A percentile compares a stretch with the other conserved stretches of the same genome.
Evolutionary conservation across 2,797 vertebrate species (phyloP).

Genomic region (Hapalemur alaotrensis): DNA sequence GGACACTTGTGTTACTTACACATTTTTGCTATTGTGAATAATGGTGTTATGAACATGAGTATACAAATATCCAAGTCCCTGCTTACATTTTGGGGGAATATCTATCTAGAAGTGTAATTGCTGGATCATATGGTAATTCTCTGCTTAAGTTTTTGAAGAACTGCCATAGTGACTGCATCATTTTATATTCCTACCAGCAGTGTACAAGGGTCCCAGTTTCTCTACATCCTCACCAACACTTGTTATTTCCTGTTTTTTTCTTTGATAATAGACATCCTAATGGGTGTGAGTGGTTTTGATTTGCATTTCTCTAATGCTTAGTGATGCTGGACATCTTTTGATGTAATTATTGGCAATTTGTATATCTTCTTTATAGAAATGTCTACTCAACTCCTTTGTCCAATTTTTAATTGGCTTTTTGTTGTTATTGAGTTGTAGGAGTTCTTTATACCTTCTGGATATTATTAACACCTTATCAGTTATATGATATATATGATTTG

Average conservation of each 20-base stretch:
- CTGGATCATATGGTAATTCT: neutral
- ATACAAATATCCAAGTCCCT: neutral
- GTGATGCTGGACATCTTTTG: neutral
- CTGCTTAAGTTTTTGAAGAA: neutral
- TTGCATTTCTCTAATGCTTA: neutral
- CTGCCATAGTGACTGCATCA: neutral
- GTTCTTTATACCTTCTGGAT: neutral
- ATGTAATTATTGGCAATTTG: neutral
- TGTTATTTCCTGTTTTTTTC: neutral
- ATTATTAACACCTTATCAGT: neutral
- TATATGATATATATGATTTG: neutral
- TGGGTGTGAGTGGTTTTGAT: neutral
- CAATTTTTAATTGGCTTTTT: neutral
- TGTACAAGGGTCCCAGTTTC: neutral
- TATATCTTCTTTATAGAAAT: neutral
- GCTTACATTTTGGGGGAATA: neutral
- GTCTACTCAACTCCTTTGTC: neutral
- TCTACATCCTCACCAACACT: neutral
- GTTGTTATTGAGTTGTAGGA: neutral
- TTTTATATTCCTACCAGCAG: neutral
- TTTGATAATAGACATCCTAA: neutral
- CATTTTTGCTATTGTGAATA: neutral
- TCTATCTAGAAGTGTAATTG: neutral
- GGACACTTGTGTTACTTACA: neutral
- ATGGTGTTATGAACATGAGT: neutral